Conservation (phyloP, 2,888 invertebrate species). For the Pyrrhosoma nymphula region DNA sequence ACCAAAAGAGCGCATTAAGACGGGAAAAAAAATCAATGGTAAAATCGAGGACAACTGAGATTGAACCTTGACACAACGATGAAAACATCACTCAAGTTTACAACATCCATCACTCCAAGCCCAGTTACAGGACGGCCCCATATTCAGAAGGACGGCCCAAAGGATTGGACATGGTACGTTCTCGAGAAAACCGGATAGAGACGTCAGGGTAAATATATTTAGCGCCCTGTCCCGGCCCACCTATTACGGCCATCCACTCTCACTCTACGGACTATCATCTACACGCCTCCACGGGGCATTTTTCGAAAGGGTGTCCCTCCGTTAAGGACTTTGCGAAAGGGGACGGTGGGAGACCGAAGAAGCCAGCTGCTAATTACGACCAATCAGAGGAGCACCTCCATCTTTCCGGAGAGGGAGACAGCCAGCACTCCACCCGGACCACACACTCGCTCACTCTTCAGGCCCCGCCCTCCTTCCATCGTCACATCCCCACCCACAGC, state of each 20-base stretch:
- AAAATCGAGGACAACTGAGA: too few relatives aligned
- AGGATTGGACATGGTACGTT: neutral
- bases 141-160: too few relatives aligned
- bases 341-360: neutral
- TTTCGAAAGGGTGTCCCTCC: neutral
- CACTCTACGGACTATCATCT: neutral
- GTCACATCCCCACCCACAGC: neutral
- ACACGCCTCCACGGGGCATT: neutral
- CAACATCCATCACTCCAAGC: too few relatives aligned
- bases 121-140: too few relatives aligned
- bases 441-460: conserved; percentile 5
- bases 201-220: neutral
- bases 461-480: neutral
- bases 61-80: too few relatives aligned
- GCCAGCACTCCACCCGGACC: neutral
- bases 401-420: neutral
- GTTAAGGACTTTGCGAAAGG: neutral
- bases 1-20: too few relatives aligned
- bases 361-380: conserved; percentile 52
- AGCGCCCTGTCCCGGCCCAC: neutral
- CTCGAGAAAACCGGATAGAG: neutral
- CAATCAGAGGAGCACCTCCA: conserved; percentile 59
- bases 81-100: too few relatives aligned
- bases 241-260: neutral
- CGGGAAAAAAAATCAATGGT: too few relatives aligned